Conservation (phyloP, 2,113 vertebrate genomes). For the Saccopteryx bilineata region DNA sequence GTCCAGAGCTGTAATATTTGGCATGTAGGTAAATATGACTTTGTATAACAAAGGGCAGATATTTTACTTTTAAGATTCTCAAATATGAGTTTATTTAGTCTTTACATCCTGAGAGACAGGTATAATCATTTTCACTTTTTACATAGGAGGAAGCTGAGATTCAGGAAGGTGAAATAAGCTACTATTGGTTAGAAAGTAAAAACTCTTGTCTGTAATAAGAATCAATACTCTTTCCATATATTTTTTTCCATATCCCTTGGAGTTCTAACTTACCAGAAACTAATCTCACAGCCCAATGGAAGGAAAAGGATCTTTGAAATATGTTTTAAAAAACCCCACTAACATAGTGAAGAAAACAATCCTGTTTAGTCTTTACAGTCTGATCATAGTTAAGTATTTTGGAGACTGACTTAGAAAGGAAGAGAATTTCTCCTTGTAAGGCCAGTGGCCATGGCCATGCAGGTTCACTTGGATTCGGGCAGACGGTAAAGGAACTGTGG, state of each 20-base stretch:
- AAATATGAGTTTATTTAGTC: neutral
- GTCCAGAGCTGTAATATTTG: neutral
- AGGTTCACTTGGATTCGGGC: no score
- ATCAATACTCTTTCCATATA: neutral
- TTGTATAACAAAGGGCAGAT: conserved; percentile 12
- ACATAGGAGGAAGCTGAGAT: neutral
- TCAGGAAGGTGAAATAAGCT: neutral
- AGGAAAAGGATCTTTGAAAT: neutral
- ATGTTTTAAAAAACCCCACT: neutral
- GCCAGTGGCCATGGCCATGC: no score
- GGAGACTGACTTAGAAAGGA: neutral
- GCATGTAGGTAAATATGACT: neutral
- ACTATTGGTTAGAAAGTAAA: neutral
- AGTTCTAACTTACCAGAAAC: neutral
- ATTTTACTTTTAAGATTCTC: conserved; percentile 17
- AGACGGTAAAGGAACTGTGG: no score
- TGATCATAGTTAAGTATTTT: neutral
- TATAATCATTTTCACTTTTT: neutral
- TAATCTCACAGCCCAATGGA: neutral
- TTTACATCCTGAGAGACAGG: neutral
- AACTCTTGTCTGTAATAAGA: neutral
- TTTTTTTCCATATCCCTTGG: neutral
- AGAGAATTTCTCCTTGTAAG: neutral
- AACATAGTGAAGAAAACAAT: neutral
- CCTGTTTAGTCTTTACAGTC: neutral